These are phyloP conservation scores for Ardeotis arabs DNA, from an alignment of 2,113 vertebrate species.

Conservation along the genomic window DNA sequence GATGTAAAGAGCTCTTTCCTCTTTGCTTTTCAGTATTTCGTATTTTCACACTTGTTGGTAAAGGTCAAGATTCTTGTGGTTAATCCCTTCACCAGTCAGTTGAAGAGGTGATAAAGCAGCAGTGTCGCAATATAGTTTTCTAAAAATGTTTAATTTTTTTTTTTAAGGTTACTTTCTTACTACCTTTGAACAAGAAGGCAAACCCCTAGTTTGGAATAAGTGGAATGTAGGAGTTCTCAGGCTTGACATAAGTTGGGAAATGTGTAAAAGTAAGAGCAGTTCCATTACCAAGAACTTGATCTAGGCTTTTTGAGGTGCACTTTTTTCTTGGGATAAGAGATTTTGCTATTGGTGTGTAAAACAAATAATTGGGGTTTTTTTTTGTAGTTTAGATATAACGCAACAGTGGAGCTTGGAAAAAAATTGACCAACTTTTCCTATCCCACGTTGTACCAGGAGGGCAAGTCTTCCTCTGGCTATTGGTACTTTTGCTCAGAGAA, in stretches of 20 bases:
- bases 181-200: not conserved
- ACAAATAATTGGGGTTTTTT: not conserved
- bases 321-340: not conserved
- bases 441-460: not conserved
- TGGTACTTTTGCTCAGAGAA: not conserved
- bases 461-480: not conserved
- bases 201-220: not conserved
- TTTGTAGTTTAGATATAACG: not conserved
- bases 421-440: not conserved
- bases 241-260: not conserved
- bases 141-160: not conserved
- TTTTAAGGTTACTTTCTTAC: not conserved
- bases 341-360: not conserved
- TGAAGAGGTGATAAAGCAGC: not conserved
- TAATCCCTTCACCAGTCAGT: not conserved
- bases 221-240: not conserved
- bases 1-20: not conserved
- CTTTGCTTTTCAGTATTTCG: not conserved
- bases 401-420: not conserved
- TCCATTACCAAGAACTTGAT: not conserved
- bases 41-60: not conserved
- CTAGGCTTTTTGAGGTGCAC: not conserved
- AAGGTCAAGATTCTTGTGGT: not conserved
- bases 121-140: not conserved
- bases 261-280: not conserved